Evolutionary conservation across 1,140 invertebrate genomes (phyloP).

Genomic region (Matsumurasca onukii): DNA sequence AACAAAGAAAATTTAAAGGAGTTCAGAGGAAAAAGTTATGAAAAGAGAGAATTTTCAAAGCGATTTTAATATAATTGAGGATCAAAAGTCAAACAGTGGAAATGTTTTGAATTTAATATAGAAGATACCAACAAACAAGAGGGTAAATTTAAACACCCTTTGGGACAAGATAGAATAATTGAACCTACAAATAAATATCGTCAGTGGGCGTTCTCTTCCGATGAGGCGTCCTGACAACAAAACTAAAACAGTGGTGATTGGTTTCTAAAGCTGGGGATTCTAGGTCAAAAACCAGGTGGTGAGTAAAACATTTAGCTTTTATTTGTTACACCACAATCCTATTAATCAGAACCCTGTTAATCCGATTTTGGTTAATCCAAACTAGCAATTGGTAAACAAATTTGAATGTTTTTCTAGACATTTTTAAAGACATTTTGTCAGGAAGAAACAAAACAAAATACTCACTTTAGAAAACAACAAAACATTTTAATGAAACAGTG

Average conservation of each 20-base stretch:
- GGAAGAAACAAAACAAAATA: no score
- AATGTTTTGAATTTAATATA: not conserved
- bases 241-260: not conserved
- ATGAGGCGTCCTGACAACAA: not conserved
- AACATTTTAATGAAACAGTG: no score
- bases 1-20: slow-evolving; percentile 4
- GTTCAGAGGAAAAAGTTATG: not conserved
- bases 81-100: not conserved
- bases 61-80: not conserved
- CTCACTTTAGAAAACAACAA: no score
- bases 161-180: not conserved
- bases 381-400: no score
- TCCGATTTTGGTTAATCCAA: no score
- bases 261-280: slow-evolving; percentile 5
- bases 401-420: no score
- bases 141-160: not conserved
- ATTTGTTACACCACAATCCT: no score
- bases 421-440: no score
- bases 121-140: not conserved
- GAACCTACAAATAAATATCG: not conserved
- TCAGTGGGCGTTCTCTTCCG: not conserved
- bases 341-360: no score
- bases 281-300: slow-evolving; percentile 12
- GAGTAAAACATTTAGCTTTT: not conserved
- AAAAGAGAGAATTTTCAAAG: not conserved